A percentile compares a stretch with the other conserved stretches of the same genome.
phyloP scores from a whole-genome alignment of 2,888 invertebrate genomes.

The Nymphalis polychloros region DNA sequence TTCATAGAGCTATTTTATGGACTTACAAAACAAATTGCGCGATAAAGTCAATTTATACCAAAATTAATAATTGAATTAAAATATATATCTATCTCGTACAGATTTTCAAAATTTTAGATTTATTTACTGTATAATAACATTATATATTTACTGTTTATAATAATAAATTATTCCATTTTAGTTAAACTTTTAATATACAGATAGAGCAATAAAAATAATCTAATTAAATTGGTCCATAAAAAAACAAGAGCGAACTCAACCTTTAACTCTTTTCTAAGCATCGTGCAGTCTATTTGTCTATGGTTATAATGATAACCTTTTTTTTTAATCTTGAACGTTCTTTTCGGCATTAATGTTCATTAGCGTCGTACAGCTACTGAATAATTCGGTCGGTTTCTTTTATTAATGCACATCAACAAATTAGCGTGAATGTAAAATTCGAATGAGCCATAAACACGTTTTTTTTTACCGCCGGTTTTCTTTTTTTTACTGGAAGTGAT shows the following conservation, averaged over 20 bases:
- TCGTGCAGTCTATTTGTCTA: slow-evolving; percentile 9
- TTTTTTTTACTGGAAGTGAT: slow-evolving; percentile 76
- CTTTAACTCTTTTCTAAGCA: not conserved
- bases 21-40: not conserved
- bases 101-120: no score
- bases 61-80: no score
- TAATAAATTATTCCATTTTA: not conserved
- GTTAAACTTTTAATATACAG: not conserved
- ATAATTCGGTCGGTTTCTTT: slow-evolving; percentile 76
- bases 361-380: slow-evolving; percentile 77
- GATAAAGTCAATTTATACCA: no score
- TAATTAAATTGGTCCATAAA: not conserved
- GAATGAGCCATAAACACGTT: slow-evolving; percentile 74
- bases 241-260: not conserved
- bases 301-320: slow-evolving; percentile 26
- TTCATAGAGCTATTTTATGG: slow-evolving; percentile 48
- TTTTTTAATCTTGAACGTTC: slow-evolving; percentile 49
- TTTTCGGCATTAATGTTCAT: slow-evolving; percentile 75
- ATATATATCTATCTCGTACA: no score
- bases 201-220: not conserved
- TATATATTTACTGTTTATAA: no score
- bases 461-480: slow-evolving; percentile 67
- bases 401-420: slow-evolving; percentile 76
- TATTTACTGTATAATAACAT: no score
- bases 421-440: slow-evolving; percentile 80